phyloP scores from a whole-genome alignment of 2,113 vertebrate species.

The Cranoglanis bouderius region DNA sequence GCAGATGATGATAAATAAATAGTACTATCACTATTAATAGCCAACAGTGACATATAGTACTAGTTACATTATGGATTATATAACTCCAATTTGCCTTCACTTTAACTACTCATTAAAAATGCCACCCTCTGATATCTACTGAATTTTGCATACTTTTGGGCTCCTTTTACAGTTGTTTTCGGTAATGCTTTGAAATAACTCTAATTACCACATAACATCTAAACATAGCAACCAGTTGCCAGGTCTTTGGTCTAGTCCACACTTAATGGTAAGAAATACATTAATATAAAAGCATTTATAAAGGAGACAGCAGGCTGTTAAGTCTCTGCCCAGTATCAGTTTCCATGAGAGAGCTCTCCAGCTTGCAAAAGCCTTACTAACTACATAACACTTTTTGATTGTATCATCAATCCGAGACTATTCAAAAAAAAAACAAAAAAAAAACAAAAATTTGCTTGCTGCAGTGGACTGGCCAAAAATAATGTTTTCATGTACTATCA shows the following conservation, averaged over 20 bases:
- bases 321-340: constrained; percentile 24
- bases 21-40: neutral
- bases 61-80: neutral
- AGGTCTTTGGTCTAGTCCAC: constrained; percentile 12
- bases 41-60: neutral
- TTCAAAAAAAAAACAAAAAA: constrained; percentile 4
- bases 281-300: constrained; percentile 5
- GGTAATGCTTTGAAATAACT: neutral
- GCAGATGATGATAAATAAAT: neutral
- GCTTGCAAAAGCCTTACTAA: constrained; percentile 6
- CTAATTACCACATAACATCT: neutral
- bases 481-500: constrained; percentile 51
- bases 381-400: constrained; percentile 32
- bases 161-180: neutral
- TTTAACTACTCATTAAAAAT: neutral
- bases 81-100: neutral
- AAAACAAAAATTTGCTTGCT: neutral
- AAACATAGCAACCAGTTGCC: neutral
- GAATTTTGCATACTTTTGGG: neutral
- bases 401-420: constrained; percentile 36
- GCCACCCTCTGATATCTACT: neutral
- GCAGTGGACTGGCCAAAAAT: constrained; percentile 41
- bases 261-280: constrained; percentile 22
- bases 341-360: constrained; percentile 6
- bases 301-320: constrained; percentile 5